Conservation (phyloP, 2,797 vertebrate genomes). For the Acanthopagrus latus region DNA sequence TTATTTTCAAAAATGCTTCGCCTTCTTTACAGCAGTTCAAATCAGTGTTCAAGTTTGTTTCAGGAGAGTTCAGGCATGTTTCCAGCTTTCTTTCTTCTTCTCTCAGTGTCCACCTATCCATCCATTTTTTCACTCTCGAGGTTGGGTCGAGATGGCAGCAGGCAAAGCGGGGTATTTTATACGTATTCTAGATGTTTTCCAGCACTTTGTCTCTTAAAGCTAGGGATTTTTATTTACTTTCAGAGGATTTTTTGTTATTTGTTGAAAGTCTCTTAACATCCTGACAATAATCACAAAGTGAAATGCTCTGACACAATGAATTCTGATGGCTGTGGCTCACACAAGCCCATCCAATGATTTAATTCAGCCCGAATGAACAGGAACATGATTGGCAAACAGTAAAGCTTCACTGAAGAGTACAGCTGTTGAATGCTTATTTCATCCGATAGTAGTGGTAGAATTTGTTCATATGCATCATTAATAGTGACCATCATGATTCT, state of each 20-base stretch:
- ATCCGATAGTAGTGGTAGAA: not conserved
- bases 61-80: slow-evolving; percentile 11
- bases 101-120: not conserved
- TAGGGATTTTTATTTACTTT: too few species aligned
- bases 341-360: not conserved
- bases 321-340: not conserved
- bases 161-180: too few species aligned
- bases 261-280: too few species aligned
- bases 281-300: too few species aligned
- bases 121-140: too few species aligned
- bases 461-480: slow-evolving; percentile 20
- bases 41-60: slow-evolving; percentile 18
- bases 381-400: not conserved
- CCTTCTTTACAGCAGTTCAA: slow-evolving; percentile 6
- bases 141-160: too few species aligned
- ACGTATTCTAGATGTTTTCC: too few species aligned
- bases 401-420: not conserved
- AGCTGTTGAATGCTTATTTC: not conserved
- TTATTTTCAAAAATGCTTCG: slow-evolving; percentile 36
- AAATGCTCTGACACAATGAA: not conserved
- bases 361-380: not conserved
- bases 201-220: too few species aligned
- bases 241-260: too few species aligned
- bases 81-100: slow-evolving; percentile 7
- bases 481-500: slow-evolving; percentile 13